Conservation (phyloP, 1,140 invertebrate genomes). For the Meloidogyne chitwoodi region DNA sequence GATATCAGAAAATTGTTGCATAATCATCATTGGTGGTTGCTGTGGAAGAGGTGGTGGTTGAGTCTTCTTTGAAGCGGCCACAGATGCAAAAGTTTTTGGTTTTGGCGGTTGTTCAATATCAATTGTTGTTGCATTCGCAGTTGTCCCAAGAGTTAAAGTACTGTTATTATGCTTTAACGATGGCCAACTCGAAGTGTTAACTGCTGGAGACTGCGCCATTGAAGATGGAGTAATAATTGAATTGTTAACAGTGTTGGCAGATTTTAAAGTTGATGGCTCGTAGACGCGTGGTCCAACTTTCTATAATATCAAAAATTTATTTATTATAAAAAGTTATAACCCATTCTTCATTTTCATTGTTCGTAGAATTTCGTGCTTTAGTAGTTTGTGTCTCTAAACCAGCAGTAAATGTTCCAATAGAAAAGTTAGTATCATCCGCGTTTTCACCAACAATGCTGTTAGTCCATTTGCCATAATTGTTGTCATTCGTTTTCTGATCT, state of each 20-base stretch:
- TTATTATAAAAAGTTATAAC: background rate
- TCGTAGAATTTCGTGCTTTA: too few relatives aligned
- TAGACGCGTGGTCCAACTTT: conserved; percentile 7
- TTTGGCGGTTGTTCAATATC: background rate
- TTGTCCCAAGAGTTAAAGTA: background rate
- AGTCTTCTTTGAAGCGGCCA: conserved; percentile 11
- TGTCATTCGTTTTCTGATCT: background rate
- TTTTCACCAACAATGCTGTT: background rate
- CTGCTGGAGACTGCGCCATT: background rate
- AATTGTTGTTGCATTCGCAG: background rate
- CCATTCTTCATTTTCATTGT: conserved; percentile 11
- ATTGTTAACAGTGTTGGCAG: background rate
- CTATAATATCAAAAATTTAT: background rate
- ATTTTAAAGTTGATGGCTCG: background rate
- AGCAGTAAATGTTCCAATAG: background rate
- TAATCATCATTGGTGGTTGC: background rate
- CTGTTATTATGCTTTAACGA: background rate
- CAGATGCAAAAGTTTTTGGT: conserved; percentile 19
- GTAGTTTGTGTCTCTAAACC: background rate
- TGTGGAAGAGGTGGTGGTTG: background rate
- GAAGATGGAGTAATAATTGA: background rate
- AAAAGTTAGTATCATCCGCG: background rate
- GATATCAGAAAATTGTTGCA: background rate
- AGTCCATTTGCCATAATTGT: background rate
- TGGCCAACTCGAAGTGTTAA: conserved; percentile 3